These are phyloP conservation scores for Eulithis testata DNA, from an alignment of 2,888 invertebrate species.

Conservation along the genomic window DNA sequence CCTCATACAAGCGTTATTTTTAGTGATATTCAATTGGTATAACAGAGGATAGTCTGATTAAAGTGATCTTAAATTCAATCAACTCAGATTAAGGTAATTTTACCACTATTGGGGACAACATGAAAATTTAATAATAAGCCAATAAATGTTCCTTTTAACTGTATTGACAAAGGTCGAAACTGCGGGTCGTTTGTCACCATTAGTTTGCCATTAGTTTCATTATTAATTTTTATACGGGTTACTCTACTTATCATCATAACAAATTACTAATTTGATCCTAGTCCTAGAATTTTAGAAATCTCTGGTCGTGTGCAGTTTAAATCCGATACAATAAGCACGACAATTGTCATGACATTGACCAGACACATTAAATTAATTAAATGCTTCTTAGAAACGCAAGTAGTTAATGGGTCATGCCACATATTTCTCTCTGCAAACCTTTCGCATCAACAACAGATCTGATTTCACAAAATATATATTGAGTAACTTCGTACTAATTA, in stretches of 20 bases:
- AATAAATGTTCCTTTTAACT: slow-evolving; percentile 32
- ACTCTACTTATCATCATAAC: background rate
- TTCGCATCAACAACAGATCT: slow-evolving; percentile 3
- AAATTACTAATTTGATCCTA: too few relatives aligned
- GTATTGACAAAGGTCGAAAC: slow-evolving; percentile 29
- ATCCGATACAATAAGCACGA: too few relatives aligned
- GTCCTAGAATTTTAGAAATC: too few relatives aligned
- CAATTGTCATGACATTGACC: too few relatives aligned
- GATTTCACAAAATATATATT: background rate
- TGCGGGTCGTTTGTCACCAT: slow-evolving; percentile 33
- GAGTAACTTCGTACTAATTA: background rate
- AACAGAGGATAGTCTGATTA: slow-evolving; percentile 23
- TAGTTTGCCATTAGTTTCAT: background rate
- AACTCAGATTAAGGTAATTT: slow-evolving; percentile 19
- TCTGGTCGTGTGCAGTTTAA: too few relatives aligned
- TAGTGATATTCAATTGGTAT: slow-evolving; percentile 3
- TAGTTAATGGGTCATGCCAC: background rate
- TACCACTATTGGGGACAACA: slow-evolving; percentile 26
- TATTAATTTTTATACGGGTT: slow-evolving; percentile 22
- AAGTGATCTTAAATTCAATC: slow-evolving; percentile 37
- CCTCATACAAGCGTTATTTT: background rate
- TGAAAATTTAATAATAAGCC: slow-evolving; percentile 22
- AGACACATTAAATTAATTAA: too few relatives aligned
- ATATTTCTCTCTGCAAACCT: slow-evolving; percentile 3
- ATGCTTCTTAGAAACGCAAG: too few relatives aligned